Conservation (phyloP, 1,140 invertebrate species). For the Oncopodura yosiiana region DNA sequence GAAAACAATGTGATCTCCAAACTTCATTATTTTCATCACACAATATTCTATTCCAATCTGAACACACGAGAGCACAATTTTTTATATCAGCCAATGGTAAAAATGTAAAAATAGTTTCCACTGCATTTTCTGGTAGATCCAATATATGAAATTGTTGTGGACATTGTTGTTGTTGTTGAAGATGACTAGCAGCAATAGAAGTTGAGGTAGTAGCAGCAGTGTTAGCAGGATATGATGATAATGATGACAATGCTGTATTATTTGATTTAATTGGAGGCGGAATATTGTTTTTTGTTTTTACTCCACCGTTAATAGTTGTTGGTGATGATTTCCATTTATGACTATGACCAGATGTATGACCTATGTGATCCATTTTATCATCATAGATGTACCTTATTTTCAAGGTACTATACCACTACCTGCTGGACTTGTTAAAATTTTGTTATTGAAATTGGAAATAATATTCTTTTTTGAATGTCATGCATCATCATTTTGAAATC, state of each 20-base stretch:
- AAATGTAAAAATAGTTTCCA: constrained; percentile 91
- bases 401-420: too few relatives aligned
- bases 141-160: constrained; percentile 33
- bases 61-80: constrained; percentile 85
- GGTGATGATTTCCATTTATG: too few relatives aligned
- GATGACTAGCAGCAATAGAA: background rate
- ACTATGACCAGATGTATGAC: too few relatives aligned
- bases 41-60: constrained; percentile 81
- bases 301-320: too few relatives aligned
- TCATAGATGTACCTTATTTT: too few relatives aligned
- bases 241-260: background rate
- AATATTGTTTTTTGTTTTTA: background rate
- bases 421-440: too few relatives aligned
- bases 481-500: too few relatives aligned
- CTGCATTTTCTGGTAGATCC: constrained; percentile 60
- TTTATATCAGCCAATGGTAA: constrained; percentile 72
- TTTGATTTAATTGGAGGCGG: background rate
- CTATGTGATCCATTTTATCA: too few relatives aligned
- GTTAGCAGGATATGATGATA: background rate
- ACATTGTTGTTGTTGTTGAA: constrained; percentile 34
- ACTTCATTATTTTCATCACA: constrained; percentile 91
- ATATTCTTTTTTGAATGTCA: too few relatives aligned
- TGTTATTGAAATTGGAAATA: too few relatives aligned
- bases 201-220: background rate
- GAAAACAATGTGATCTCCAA: constrained; percentile 82